These are phyloP conservation scores for Sialis lutaria DNA, from an alignment of 2,888 invertebrate species.

Conservation along the genomic window DNA sequence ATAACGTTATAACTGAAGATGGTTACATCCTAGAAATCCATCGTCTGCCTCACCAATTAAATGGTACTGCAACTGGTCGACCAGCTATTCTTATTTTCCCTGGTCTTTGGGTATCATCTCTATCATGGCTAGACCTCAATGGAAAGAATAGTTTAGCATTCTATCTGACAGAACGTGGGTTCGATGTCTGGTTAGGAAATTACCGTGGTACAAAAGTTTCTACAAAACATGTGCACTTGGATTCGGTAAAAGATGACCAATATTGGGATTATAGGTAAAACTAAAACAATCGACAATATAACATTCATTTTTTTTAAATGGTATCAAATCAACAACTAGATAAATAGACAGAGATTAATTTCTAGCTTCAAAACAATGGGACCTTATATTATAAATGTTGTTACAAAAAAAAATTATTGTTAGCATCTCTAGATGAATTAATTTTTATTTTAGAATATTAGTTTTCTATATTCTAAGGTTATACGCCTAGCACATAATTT, in stretches of 20 bases:
- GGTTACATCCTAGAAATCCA: slow-evolving; percentile 3
- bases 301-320: too few relatives aligned
- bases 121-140: slow-evolving; percentile 57
- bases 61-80: slow-evolving; percentile 18
- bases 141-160: slow-evolving; percentile 39
- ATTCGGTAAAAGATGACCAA: slow-evolving; percentile 24
- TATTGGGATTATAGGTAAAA: slow-evolving; percentile 48
- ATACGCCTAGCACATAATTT: too few relatives aligned
- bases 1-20: slow-evolving; percentile 3
- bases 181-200: slow-evolving; percentile 71
- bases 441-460: too few relatives aligned
- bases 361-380: too few relatives aligned
- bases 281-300: too few relatives aligned
- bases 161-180: slow-evolving; percentile 46
- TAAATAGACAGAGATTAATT: too few relatives aligned
- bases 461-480: too few relatives aligned
- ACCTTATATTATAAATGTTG: too few relatives aligned
- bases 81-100: slow-evolving; percentile 47
- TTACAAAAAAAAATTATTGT: too few relatives aligned
- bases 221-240: slow-evolving; percentile 30
- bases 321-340: too few relatives aligned
- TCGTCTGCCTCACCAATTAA: slow-evolving; percentile 1
- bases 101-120: slow-evolving; percentile 54
- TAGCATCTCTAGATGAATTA: too few relatives aligned
- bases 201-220: slow-evolving; percentile 58